These are phyloP conservation scores for Bombus huntii DNA, from an alignment of 1,140 invertebrate species.

Conservation along the genomic window DNA sequence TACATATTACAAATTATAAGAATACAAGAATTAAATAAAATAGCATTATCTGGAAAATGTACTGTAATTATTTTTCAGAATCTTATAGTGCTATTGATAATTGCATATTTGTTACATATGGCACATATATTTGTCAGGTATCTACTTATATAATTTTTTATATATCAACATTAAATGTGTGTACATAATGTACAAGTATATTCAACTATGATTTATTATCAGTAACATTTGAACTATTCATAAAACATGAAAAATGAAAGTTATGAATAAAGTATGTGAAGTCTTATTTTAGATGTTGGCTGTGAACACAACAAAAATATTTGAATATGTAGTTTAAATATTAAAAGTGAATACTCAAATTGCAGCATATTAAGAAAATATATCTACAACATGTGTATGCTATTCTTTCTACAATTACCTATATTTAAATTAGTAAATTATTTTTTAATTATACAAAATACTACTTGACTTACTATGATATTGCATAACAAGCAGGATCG, in stretches of 20 bases:
- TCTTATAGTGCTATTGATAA: neutral
- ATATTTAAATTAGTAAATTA: slow-evolving; percentile 35
- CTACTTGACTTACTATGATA: neutral
- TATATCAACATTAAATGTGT: neutral
- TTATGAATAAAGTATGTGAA: slow-evolving; percentile 26
- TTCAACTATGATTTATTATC: slow-evolving; percentile 27
- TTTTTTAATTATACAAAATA: slow-evolving; percentile 21
- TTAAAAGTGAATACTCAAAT: slow-evolving; percentile 39
- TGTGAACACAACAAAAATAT: slow-evolving; percentile 64
- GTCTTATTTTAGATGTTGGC: slow-evolving; percentile 70
- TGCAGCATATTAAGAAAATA: slow-evolving; percentile 17
- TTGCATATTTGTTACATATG: neutral
- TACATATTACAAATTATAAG: slow-evolving; percentile 8
- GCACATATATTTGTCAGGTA: neutral
- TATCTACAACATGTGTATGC: neutral
- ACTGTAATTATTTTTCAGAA: slow-evolving; percentile 18
- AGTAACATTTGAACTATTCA: neutral
- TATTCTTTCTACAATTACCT: slow-evolving; percentile 23
- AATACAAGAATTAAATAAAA: neutral
- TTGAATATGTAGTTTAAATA: slow-evolving; percentile 49
- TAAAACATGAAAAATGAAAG: slow-evolving; percentile 22
- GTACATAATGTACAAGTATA: slow-evolving; percentile 23
- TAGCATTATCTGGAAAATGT: neutral
- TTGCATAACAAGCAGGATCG: slow-evolving; percentile 15
- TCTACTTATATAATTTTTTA: neutral